These are phyloP conservation scores for Drosophila yakuba DNA, from an alignment of 1,140 invertebrate species.

Conservation along the genomic window DNA sequence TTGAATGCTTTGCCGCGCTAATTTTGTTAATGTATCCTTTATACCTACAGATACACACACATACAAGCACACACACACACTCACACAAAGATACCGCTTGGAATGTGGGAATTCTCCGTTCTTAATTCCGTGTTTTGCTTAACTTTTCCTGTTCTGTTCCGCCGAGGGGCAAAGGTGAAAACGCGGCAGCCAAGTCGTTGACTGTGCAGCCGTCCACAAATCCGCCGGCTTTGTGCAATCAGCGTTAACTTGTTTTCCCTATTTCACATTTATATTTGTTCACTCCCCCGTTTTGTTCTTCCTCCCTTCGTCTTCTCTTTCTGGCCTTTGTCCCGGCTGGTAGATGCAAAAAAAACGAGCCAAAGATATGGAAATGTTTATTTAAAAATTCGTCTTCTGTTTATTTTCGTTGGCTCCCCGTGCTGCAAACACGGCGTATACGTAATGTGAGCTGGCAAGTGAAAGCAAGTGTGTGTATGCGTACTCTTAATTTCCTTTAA, in stretches of 20 bases:
- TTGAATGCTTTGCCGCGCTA: constrained; percentile 74
- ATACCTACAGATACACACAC: constrained; percentile 40
- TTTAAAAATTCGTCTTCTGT: constrained; percentile 54
- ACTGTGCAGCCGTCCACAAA: constrained; percentile 76
- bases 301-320: background rate
- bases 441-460: constrained; percentile 38
- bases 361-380: constrained; percentile 77
- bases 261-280: constrained; percentile 63
- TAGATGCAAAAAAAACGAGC: constrained; percentile 55
- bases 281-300: constrained; percentile 43
- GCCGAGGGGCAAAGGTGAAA: constrained; percentile 26
- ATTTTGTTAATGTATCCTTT: constrained; percentile 82
- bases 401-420: constrained; percentile 17
- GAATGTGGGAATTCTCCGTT: constrained; percentile 30
- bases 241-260: constrained; percentile 82
- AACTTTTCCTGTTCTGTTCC: constrained; percentile 55
- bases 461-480: constrained; percentile 28
- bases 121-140: constrained; percentile 80
- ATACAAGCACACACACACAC: constrained; percentile 1
- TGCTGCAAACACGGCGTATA: constrained; percentile 26
- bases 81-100: constrained; percentile 14
- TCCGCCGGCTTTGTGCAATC: constrained; percentile 78
- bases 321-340: constrained; percentile 12
- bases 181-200: constrained; percentile 36
- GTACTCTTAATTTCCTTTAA: constrained; percentile 49